Evolutionary conservation across 2,113 vertebrate species (phyloP), one percentile per base, ranked within the genome.

Genomic region (Pimephales promelas): DNA sequence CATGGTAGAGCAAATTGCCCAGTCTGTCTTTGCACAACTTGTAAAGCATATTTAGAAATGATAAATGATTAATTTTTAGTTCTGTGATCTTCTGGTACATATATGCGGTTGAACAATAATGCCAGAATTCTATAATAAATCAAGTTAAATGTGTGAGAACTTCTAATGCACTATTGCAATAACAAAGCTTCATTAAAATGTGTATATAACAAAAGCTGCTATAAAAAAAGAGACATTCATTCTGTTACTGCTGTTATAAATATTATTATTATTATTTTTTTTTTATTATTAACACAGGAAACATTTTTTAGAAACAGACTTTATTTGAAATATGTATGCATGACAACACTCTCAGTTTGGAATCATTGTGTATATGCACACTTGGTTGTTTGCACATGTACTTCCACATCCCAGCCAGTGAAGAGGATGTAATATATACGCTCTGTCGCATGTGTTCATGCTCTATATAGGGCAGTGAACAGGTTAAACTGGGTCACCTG

Each of bases 11-110:
- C 57, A 56, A 59, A 77, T 59, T 59, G 74, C 31, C 73, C 74
- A 40, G 31, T 77, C 74, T 77, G 74, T 77, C 52, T 77, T 77
- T 77, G 54, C 22, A 59, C 74, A 77, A 57, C 31, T 59, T 57
- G 52, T n/a, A 40, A 57, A 77, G 2, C 74, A 77, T 57, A 54
- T 77, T 57, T 36, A 71, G 5, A 45, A 45, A 71, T 77, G 52
- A 77, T 77, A 57, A 59, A 77, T 77, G 20, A 57, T 59, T 76
- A 3, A 10, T 34, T 59, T 59, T 57, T 77, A 31, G 52, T 77
- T 57, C 22, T 77, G 31, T 77, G 20, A 77, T 57, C 52, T 20
- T 75, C 3, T 54, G 72, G 72, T 22, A 40, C 36, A 45, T 24
- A 71, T 6, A 71, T 24, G 4, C 10, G 11, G 11, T n/a, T 24